Conservation (phyloP, 2,797 vertebrate genomes). For the Hippoglossus hippoglossus region DNA sequence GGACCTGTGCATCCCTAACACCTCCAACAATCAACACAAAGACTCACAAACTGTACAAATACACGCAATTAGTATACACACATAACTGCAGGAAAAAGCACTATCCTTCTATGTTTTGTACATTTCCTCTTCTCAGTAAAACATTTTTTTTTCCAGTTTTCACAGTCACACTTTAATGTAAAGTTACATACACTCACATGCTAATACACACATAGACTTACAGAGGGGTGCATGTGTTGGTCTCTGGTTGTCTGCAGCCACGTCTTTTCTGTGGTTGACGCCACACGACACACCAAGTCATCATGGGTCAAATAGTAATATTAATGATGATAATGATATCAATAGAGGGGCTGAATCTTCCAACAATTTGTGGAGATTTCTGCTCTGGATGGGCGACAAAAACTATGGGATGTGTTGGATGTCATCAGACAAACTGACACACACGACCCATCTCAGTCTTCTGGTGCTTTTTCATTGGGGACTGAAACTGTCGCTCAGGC, state of each 20-base stretch:
- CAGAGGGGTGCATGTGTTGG: slow-evolving; percentile 88
- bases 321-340: not conserved
- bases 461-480: slow-evolving; percentile 58
- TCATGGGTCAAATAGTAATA: slow-evolving; percentile 84
- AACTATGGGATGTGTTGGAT: slow-evolving; percentile 64
- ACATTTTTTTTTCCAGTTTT: slow-evolving; percentile 9
- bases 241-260: slow-evolving; percentile 98
- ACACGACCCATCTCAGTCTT: slow-evolving; percentile 70
- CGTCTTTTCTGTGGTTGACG: slow-evolving; percentile 99
- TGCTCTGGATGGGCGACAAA: slow-evolving; percentile 72
- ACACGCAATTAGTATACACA: slow-evolving; percentile 16
- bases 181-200: slow-evolving; percentile 74
- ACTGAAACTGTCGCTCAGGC: slow-evolving; percentile 71
- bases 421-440: slow-evolving; percentile 67
- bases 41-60: slow-evolving; percentile 20
- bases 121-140: not conserved
- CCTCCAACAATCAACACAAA: slow-evolving; percentile 45
- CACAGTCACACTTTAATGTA: slow-evolving; percentile 60
- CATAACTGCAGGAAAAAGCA: slow-evolving; percentile 19
- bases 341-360: slow-evolving; percentile 46
- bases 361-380: slow-evolving; percentile 83
- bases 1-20: slow-evolving; percentile 88
- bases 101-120: not conserved
- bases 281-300: slow-evolving; percentile 97
- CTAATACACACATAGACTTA: slow-evolving; percentile 82